A percentile compares a stretch with the other conserved stretches of the same genome.
phyloP scores from a whole-genome alignment of 1,140 invertebrate species.

The Aphis gossypii region DNA sequence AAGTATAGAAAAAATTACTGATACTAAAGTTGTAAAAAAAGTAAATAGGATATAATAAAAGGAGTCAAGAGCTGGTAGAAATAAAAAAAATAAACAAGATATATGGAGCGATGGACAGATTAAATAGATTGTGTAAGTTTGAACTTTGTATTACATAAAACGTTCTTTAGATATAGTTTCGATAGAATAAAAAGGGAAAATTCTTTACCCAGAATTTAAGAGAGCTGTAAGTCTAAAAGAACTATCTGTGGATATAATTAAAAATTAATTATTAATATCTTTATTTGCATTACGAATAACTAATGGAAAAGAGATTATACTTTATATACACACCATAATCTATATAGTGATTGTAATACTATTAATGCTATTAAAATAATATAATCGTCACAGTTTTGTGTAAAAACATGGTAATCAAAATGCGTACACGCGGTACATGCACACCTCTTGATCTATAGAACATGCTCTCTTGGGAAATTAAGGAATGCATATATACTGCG shows the following conservation, averaged over 20 bases:
- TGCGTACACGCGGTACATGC: background rate
- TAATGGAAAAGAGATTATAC: background rate
- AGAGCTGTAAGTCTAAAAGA: background rate
- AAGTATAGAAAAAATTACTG: background rate
- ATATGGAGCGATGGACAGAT: background rate
- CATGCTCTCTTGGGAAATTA: constrained; percentile 52
- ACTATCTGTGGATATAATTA: background rate
- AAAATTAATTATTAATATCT: background rate
- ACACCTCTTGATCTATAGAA: background rate
- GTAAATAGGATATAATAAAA: background rate
- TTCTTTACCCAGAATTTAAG: background rate
- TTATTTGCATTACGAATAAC: background rate
- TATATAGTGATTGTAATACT: constrained; percentile 14
- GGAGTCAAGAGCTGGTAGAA: background rate
- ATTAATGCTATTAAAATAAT: background rate
- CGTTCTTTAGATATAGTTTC: background rate
- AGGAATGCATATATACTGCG: constrained; percentile 4
- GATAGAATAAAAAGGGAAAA: background rate
- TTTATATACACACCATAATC: background rate
- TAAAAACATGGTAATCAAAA: constrained; percentile 22
- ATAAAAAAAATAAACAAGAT: constrained; percentile 1
- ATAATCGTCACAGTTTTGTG: constrained; percentile 9
- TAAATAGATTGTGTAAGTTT: background rate
- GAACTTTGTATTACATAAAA: background rate
- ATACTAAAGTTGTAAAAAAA: background rate